Conservation (phyloP, 2,113 vertebrate species). For the Xenus cinereus region DNA sequence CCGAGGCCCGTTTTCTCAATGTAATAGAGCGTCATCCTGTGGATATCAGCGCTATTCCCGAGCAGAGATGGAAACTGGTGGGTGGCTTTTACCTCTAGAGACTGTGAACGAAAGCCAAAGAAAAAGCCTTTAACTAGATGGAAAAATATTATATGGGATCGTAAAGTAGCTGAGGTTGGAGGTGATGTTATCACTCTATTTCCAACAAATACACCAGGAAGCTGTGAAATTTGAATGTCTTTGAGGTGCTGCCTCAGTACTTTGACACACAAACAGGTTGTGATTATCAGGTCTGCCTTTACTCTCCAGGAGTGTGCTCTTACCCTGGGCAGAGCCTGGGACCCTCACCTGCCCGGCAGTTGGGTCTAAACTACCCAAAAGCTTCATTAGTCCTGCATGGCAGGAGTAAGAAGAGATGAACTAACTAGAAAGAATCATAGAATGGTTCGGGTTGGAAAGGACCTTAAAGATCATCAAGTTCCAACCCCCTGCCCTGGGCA, state of each 20-base stretch:
- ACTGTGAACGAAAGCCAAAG: not conserved
- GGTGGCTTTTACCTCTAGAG: not conserved
- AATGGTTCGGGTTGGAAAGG: not conserved
- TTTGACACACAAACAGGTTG: not conserved
- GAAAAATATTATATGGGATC: not conserved
- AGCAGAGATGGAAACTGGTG: conserved; percentile 92
- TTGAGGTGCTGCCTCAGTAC: not conserved
- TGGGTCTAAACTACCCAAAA: not conserved
- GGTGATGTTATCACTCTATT: not conserved
- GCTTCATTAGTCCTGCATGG: accelerated
- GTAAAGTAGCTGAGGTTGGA: not conserved
- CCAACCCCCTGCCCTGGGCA: too few species aligned
- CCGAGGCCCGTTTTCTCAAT: conserved; percentile 89
- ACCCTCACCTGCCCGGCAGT: not conserved
- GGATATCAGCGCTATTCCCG: conserved; percentile 87
- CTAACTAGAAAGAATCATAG: not conserved
- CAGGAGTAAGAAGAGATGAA: accelerated
- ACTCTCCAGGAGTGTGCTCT: not conserved
- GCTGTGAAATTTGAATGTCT: not conserved
- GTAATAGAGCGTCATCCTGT: conserved; percentile 89
- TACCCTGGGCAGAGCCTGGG: not conserved
- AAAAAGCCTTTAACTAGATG: not conserved
- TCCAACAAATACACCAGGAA: not conserved
- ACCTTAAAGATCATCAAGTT: not conserved
- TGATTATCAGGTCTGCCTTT: not conserved